Conservation (phyloP, 2,888 invertebrate genomes). For the Protophormia terraenovae region DNA sequence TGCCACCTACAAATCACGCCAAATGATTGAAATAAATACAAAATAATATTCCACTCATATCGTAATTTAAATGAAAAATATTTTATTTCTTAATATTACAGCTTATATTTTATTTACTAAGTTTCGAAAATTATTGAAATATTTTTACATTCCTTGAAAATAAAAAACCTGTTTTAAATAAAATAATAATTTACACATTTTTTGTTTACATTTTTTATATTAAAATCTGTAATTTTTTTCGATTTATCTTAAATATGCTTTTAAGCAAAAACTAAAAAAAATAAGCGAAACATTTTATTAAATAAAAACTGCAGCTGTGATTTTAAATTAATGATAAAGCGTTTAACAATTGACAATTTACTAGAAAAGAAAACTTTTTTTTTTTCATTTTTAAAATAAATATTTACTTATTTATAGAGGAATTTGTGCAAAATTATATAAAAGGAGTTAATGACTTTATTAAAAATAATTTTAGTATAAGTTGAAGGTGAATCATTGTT, state of each 20-base stretch:
- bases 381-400: neutral
- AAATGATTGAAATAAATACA: neutral
- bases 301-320: conserved; percentile 56
- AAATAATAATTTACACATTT: neutral
- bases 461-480: neutral
- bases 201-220: neutral
- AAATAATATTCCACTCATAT: neutral
- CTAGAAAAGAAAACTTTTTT: conserved; percentile 31
- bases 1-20: conserved; percentile 54
- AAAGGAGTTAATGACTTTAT: conserved; percentile 8
- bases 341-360: conserved; percentile 38
- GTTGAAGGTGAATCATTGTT: neutral
- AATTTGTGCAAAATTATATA: neutral
- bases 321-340: conserved; percentile 50
- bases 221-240: neutral
- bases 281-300: too few relatives aligned
- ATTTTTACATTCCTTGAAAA: neutral
- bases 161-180: neutral
- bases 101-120: neutral
- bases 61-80: neutral
- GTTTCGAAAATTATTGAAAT: too few relatives aligned
- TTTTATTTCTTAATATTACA: neutral
- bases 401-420: conserved; percentile 12
- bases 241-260: conserved; percentile 43
- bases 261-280: conserved; percentile 34